Evolutionary conservation across 2,797 vertebrate species (phyloP).

Genomic region (Mionectes olivaceus): DNA sequence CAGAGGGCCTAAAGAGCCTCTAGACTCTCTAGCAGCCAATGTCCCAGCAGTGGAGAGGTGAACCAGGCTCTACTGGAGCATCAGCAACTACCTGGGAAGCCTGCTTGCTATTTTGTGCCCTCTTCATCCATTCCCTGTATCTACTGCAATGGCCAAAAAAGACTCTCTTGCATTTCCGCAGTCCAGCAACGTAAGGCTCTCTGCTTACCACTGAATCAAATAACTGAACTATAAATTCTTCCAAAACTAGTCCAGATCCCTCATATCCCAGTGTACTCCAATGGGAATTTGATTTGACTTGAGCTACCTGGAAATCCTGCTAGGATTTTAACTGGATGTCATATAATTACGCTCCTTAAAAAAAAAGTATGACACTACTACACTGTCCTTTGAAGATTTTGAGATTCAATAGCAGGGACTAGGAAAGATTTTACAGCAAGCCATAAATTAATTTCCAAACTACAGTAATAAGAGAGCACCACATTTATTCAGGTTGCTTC

Average conservation of each 20-base stretch:
- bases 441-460: conserved; percentile 50
- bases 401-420: not conserved
- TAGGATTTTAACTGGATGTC: not conserved
- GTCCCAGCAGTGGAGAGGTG: not conserved
- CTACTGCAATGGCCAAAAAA: not conserved
- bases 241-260: conserved; percentile 14
- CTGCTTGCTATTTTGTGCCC: not conserved
- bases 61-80: not conserved
- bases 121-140: not conserved
- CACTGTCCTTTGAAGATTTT: not conserved
- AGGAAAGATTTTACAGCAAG: conserved; percentile 20
- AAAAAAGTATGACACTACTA: not conserved
- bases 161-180: fast-evolving
- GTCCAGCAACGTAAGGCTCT: not conserved
- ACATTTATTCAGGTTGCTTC: conserved; percentile 53
- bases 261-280: not conserved
- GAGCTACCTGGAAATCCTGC: not conserved
- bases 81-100: not conserved
- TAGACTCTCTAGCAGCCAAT: not conserved
- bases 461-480: conserved; percentile 32
- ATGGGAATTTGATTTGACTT: not conserved
- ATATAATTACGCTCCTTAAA: not conserved
- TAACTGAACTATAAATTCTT: not conserved
- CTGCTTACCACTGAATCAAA: not conserved
- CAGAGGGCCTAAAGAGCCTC: not conserved